A percentile compares a stretch with the other conserved stretches of the same genome.
Conservation (phyloP, 2,113 vertebrate species). For the Enhydra lutris region DNA sequence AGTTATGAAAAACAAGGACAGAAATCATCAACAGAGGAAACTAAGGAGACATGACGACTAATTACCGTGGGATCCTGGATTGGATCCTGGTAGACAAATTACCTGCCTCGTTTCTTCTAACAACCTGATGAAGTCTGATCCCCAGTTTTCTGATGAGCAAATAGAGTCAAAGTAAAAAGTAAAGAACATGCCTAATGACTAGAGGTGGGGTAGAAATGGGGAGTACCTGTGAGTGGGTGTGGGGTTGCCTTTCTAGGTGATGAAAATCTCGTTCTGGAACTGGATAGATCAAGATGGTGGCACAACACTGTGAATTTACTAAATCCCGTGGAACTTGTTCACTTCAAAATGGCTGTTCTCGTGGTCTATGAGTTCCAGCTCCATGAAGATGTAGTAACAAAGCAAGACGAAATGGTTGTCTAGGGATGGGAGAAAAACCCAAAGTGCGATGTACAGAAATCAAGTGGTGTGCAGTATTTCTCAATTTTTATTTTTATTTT, state of each 20-base stretch:
- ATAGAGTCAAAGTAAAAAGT: background rate
- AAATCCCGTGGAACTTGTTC: background rate
- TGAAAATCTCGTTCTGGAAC: background rate
- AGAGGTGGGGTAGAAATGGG: background rate
- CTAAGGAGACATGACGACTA: background rate
- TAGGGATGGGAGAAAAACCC: background rate
- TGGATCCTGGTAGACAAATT: background rate
- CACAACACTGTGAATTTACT: background rate
- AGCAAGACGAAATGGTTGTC: background rate
- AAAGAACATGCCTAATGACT: background rate
- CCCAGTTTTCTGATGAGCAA: background rate
- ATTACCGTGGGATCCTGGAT: background rate
- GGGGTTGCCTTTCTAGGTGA: background rate
- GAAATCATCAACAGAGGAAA: background rate
- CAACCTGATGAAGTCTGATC: background rate
- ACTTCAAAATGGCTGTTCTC: background rate
- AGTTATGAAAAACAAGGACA: background rate
- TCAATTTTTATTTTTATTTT: background rate
- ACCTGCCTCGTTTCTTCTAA: background rate
- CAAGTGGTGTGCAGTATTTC: background rate
- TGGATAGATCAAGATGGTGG: background rate
- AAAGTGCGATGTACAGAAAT: background rate
- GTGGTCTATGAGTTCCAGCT: background rate
- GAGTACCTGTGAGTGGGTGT: background rate
- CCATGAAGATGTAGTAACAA: background rate